A percentile compares a stretch with the other conserved stretches of the same genome.
Conservation (phyloP, 2,888 invertebrate species). For the Agonum fuliginosum region DNA sequence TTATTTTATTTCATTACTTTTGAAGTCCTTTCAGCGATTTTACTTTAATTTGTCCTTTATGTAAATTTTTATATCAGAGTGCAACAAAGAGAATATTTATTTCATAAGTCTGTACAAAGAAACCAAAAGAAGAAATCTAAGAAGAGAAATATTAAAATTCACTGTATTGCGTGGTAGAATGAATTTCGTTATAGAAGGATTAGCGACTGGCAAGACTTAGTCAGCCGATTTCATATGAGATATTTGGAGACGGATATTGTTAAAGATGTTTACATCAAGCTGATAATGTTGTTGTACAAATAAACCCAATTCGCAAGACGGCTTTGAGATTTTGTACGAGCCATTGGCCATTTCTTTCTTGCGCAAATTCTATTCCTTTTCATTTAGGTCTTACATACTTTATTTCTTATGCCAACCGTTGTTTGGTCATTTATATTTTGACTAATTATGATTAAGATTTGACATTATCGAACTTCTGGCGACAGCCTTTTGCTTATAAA, state of each 20-base stretch:
- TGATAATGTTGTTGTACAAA: conserved; percentile 16
- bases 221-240: conserved; percentile 17
- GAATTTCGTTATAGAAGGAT: conserved; percentile 37
- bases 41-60: background rate
- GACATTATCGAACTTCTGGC: no score
- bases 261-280: conserved; percentile 18
- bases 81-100: conserved; percentile 18
- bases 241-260: conserved; percentile 22
- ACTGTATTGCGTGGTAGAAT: conserved; percentile 20
- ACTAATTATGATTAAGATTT: no score
- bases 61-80: background rate
- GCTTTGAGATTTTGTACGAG: background rate
- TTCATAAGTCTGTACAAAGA: conserved; percentile 4
- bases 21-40: background rate
- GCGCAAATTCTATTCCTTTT: no score
- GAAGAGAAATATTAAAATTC: conserved; percentile 28
- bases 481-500: no score
- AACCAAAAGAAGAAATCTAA: background rate
- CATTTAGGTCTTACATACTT: no score
- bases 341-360: background rate
- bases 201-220: conserved; percentile 43
- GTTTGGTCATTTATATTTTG: no score
- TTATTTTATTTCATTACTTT: background rate
- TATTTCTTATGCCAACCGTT: no score
- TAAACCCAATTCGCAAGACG: background rate